These are phyloP conservation scores for Malurus cyaneus DNA, from an alignment of 2,113 vertebrate genomes.

Conservation along the genomic window DNA sequence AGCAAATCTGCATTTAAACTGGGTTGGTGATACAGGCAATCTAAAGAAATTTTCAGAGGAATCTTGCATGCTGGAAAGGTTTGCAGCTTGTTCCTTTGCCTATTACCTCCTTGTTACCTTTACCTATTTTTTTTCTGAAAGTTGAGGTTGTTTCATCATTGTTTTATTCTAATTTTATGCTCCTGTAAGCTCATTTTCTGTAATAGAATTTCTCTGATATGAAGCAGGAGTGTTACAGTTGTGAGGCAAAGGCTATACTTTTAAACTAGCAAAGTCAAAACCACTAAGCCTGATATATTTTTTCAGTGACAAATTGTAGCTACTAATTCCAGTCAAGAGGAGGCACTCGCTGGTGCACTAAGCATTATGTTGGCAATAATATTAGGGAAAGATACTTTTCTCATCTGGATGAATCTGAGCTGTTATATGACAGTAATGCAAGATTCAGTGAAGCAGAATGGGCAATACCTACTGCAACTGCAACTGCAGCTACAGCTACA, in stretches of 20 bases:
- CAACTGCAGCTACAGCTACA: background rate
- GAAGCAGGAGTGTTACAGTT: background rate
- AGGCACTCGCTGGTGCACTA: background rate
- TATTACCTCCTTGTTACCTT: background rate
- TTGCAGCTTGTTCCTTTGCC: background rate
- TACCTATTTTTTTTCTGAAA: background rate
- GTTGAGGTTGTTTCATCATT: background rate
- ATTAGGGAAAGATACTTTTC: background rate
- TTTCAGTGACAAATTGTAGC: background rate
- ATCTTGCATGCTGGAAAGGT: background rate
- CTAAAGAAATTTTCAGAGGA: background rate
- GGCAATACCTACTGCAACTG: background rate
- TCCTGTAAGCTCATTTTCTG: background rate
- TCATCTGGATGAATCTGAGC: background rate
- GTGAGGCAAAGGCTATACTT: background rate
- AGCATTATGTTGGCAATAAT: background rate
- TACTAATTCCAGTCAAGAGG: background rate
- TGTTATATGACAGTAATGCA: rapidly evolving
- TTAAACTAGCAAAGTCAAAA: background rate
- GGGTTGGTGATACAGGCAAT: background rate
- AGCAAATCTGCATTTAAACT: background rate
- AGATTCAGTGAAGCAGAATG: background rate
- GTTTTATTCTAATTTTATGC: conserved; percentile 24
- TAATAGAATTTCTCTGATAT: conserved; percentile 21
- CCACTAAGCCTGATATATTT: background rate